A percentile compares a stretch with the other conserved stretches of the same genome.
These are phyloP conservation scores for Leptinotarsa defecta DNA, from an alignment of 1,140 invertebrate species.

Conservation along the genomic window DNA sequence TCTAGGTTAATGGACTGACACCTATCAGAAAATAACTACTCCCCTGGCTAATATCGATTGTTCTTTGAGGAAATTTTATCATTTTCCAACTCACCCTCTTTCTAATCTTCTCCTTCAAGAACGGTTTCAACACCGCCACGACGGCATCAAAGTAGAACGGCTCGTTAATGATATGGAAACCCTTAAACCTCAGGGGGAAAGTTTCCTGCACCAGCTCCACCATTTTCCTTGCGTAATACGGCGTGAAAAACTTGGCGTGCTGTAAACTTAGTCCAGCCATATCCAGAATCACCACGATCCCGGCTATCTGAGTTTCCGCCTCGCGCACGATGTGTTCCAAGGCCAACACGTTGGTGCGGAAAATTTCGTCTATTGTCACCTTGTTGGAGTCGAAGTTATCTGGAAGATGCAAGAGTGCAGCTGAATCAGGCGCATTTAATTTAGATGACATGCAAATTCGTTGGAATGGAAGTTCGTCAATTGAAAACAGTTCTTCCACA, in stretches of 20 bases:
- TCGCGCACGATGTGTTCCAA: slow-evolving; percentile 58
- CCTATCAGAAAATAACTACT: too few species aligned
- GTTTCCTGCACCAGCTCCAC: slow-evolving; percentile 62
- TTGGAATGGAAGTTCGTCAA: too few species aligned
- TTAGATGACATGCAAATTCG: too few species aligned
- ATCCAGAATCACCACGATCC: slow-evolving; percentile 57
- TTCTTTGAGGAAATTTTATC: too few species aligned
- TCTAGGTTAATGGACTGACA: too few species aligned
- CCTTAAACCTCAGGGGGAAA: slow-evolving; percentile 65
- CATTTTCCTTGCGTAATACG: slow-evolving; percentile 57
- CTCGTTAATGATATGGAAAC: slow-evolving; percentile 67
- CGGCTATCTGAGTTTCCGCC: slow-evolving; percentile 57
- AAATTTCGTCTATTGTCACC: slow-evolving; percentile 58
- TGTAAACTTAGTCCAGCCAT: slow-evolving; percentile 58
- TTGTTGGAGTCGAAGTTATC: slow-evolving; percentile 57
- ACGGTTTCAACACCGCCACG: slow-evolving; percentile 64
- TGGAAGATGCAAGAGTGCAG: slow-evolving; percentile 38
- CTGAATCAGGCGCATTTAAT: too few species aligned
- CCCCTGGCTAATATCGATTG: too few species aligned
- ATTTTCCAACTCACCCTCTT: slow-evolving; percentile 57
- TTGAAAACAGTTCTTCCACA: too few species aligned
- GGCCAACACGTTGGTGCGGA: slow-evolving; percentile 57
- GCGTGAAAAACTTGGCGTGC: slow-evolving; percentile 59
- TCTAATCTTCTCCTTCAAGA: slow-evolving; percentile 65
- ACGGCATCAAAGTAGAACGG: slow-evolving; percentile 66